phyloP scores from a whole-genome alignment of 2,888 invertebrate species.

The Aphidius colemani region DNA sequence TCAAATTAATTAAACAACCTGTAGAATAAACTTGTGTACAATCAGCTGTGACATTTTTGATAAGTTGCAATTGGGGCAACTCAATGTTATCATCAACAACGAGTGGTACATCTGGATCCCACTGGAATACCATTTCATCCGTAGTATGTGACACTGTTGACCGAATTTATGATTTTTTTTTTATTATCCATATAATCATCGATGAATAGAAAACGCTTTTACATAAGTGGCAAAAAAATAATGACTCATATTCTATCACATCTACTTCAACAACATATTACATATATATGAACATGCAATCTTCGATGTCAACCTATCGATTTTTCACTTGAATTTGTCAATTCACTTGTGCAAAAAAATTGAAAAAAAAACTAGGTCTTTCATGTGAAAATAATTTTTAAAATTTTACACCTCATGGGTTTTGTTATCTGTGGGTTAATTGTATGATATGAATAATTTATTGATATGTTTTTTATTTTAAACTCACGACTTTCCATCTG shows the following conservation, averaged over 20 bases:
- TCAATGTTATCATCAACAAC: conserved; percentile 90
- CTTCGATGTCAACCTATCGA: conserved; percentile 37
- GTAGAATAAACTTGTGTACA: conserved; percentile 93
- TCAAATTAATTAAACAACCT: conserved; percentile 61
- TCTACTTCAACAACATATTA: background rate
- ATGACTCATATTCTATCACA: background rate
- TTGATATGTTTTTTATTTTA: too few species aligned
- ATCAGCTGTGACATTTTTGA: conserved; percentile 86
- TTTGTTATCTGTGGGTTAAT: background rate
- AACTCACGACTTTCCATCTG: conserved; percentile 94
- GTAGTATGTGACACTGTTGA: conserved; percentile 88
- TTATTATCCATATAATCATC: conserved; percentile 5
- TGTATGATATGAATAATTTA: conserved; percentile 1
- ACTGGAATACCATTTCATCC: conserved; percentile 91
- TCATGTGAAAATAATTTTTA: background rate
- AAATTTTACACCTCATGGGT: background rate
- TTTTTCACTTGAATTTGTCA: conserved; percentile 21
- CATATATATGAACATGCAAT: conserved; percentile 17
- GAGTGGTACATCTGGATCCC: conserved; percentile 88
- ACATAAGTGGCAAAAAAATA: background rate
- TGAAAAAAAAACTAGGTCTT: conserved; percentile 9
- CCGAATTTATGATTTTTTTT: conserved; percentile 43
- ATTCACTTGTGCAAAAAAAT: conserved; percentile 35
- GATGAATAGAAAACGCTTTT: background rate
- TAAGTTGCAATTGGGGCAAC: conserved; percentile 84